Base-by-base conservation (phyloP, 2,113 vertebrate species). In the Ranitomeya variabilis region DNA sequence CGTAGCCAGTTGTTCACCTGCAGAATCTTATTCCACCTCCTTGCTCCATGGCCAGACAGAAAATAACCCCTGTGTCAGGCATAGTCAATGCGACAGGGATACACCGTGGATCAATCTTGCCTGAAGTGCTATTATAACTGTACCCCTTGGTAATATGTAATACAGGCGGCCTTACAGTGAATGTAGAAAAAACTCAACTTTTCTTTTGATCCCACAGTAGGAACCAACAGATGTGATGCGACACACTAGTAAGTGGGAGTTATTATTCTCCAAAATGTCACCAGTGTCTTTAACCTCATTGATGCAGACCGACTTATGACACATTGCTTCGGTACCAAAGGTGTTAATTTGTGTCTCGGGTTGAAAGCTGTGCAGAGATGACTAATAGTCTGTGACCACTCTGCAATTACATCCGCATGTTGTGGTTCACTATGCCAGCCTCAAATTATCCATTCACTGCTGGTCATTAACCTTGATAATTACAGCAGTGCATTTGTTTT, bases 381-480 rank as follows among this genome's bases (percentile, higher is more conserved):
- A 89, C 73, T 77, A 88, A 83, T 83, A 74, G 31, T 74, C 87
- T 62, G 67, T 60, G 80, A 83, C 79, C 66, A 87, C 51, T 23
- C 59, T 67, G 67, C 80, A 88, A 88, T 83, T 64, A 84, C 59
- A 78, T 51, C n/a, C 37, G 66, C 76, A 19, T 89, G 81, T 85
- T 79, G 81, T 77, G 60, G 87, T 89, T 89, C 73, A 79, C 52
- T 89, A 69, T 89, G 62, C 60, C 51, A 45, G 82, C 60, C 62
- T 89, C 23, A 79, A 80, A 89, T 84, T 37, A 59, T 85, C 60
- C 31, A 67, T 85, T 89, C 59, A 69, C 81, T 67, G 74, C 87
- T 85, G 45, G 67, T 89, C 87, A 88, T 89, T 89, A 89, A 89
- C 87, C 87, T 85, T 85, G 81, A 84, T 89, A 89, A 89, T 89